These are phyloP conservation scores for Chauna torquata DNA, from an alignment of 2,113 vertebrate genomes.

Conservation along the genomic window DNA sequence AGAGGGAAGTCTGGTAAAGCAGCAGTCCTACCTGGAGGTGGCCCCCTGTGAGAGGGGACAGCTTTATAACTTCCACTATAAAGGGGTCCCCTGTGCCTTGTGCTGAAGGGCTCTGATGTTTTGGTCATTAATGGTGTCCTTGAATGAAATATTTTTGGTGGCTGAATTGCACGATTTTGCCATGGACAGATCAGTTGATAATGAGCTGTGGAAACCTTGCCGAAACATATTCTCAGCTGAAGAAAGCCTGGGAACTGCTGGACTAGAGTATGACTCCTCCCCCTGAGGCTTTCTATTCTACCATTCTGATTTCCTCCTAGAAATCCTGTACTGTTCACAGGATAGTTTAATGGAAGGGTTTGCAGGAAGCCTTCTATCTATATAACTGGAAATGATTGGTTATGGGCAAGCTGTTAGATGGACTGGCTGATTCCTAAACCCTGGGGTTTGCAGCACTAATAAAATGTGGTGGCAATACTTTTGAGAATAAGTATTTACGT, in stretches of 20 bases:
- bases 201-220: background rate
- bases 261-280: background rate
- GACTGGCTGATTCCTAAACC: background rate
- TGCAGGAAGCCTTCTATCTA: background rate
- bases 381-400: background rate
- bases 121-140: background rate
- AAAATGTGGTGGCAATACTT: background rate
- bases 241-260: background rate
- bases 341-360: background rate
- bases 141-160: background rate
- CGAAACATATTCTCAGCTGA: background rate
- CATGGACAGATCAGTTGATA: background rate
- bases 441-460: background rate
- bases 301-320: background rate
- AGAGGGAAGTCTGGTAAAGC: background rate
- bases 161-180: background rate
- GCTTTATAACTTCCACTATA: background rate
- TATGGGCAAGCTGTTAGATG: background rate
- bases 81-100: background rate
- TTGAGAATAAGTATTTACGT: background rate
- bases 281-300: background rate
- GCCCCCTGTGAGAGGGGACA: background rate
- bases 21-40: background rate
- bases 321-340: background rate
- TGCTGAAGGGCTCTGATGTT: background rate